Evolutionary conservation across 2,888 invertebrate genomes (phyloP), one percentile per base, ranked within the genome.

Genomic region (Eucriotettix oculatus): DNA sequence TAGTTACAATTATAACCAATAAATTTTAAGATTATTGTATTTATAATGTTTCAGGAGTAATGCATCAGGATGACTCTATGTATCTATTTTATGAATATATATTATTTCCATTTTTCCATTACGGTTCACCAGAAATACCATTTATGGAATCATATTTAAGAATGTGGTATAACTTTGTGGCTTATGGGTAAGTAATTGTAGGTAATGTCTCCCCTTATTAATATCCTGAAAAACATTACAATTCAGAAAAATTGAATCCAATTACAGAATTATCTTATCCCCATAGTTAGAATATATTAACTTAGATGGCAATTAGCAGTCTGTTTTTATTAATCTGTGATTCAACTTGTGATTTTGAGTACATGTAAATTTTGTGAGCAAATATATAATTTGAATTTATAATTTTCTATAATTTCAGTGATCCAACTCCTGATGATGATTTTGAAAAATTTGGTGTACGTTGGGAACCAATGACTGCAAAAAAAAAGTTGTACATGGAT

Each of bases 41-140:
- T 29, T 29, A 5, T 29, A 5, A 29, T 29, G n/a, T 57, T 57
- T 16, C 56, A 57, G 56, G 56, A 10, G 56, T 57, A 16, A 72
- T 72, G 0, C 78, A 78, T 66, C 75, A 76, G 55, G 79, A 79
- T 64, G 80, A 80, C 66, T 68, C 79, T 58, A 74, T 78, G 65
- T 79, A 79, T 66, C 64, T 79, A 9, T 78, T 78, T 66, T 72
- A 71, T 56, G 70, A 74, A 54, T 69, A 68, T 16, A 16, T 16
- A 0, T 9, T 57, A 9, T 70, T 70, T 44, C 75, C 76, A 14
- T 72, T 71, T 67, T 74, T 76, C 55, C 69, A 72, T 1, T 68
- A 68, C 17, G 70, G 68, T 40, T 75, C 74, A 42, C 74, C 75
- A 10, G 79, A 79, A 62, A 69, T 71, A 52, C 66, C 68, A 11